A percentile compares a stretch with the other conserved stretches of the same genome.
These are phyloP conservation scores for Eulacestoma nigropectus DNA, from an alignment of 2,113 vertebrate species.

Conservation along the genomic window DNA sequence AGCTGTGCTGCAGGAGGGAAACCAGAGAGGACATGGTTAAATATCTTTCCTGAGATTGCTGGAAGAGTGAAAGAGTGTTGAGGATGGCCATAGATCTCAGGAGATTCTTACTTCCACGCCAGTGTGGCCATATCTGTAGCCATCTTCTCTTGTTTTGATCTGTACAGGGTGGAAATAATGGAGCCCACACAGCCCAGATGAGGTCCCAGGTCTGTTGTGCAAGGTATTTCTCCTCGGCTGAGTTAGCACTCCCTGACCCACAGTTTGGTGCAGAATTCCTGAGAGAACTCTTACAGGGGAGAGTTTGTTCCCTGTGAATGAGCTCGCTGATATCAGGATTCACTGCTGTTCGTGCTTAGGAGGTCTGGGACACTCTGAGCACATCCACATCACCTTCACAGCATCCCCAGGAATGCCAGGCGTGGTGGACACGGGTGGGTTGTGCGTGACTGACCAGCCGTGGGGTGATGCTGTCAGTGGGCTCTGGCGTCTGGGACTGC, in stretches of 20 bases:
- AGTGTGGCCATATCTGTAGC: not conserved
- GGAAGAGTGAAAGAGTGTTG: not conserved
- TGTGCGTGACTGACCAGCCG: fast-evolving
- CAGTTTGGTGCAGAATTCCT: not conserved
- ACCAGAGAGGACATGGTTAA: not conserved
- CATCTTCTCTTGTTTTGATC: not conserved
- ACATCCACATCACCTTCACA: not conserved
- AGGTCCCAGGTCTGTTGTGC: not conserved
- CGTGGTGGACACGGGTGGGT: fast-evolving
- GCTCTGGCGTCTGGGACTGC: not conserved
- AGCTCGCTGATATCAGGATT: not conserved
- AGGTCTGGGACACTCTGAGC: not conserved
- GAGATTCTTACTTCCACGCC: not conserved
- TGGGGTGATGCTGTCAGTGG: not conserved
- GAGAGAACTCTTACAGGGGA: not conserved
- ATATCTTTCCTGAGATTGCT: not conserved
- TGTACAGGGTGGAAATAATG: not conserved
- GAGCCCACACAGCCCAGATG: not conserved
- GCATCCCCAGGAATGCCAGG: not conserved
- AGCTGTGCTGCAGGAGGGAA: not conserved
- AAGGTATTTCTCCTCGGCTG: not conserved
- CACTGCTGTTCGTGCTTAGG: not conserved
- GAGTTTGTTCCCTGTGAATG: not conserved
- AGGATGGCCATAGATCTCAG: not conserved
- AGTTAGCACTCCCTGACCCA: not conserved